Percentiles rank a stretch among this genome's conserved stretches.
Evolutionary conservation across 2,888 invertebrate species (phyloP).

Genomic region (Spodoptera littoralis): DNA sequence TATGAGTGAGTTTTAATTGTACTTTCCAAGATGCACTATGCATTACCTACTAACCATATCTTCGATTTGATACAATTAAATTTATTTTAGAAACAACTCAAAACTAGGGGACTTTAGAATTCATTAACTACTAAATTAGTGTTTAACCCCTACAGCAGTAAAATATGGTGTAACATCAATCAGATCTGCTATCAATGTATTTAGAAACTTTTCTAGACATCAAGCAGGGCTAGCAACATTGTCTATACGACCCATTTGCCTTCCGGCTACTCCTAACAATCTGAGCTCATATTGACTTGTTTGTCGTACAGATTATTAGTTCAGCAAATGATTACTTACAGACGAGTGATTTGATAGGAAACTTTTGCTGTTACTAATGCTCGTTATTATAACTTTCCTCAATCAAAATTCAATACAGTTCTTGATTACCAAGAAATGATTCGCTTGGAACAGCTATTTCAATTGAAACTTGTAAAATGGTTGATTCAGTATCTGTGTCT

Average conservation of each 20-base stretch:
- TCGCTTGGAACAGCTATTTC: conserved; percentile 5
- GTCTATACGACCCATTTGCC: conserved; percentile 14
- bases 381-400: conserved; percentile 19
- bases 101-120: no score
- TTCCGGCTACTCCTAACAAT: conserved; percentile 26
- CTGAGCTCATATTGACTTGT: conserved; percentile 26
- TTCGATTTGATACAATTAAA: no score
- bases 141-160: no score
- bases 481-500: conserved; percentile 1
- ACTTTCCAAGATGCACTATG: no score
- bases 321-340: conserved; percentile 38
- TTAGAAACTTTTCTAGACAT: conserved; percentile 13
- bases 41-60: no score
- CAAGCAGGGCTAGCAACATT: conserved; percentile 17
- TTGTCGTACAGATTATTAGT: conserved; percentile 34
- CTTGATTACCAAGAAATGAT: conserved; percentile 23
- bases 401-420: conserved; percentile 28
- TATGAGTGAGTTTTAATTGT: no score
- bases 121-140: no score
- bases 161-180: background rate
- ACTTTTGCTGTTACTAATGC: conserved; percentile 32
- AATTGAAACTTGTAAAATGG: conserved; percentile 31
- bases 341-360: conserved; percentile 21
- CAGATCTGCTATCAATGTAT: conserved; percentile 12
- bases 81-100: no score